Percentiles rank a stretch among this genome's conserved stretches.
Conservation (phyloP, 2,888 invertebrate species). For the Apodemia duryi region DNA sequence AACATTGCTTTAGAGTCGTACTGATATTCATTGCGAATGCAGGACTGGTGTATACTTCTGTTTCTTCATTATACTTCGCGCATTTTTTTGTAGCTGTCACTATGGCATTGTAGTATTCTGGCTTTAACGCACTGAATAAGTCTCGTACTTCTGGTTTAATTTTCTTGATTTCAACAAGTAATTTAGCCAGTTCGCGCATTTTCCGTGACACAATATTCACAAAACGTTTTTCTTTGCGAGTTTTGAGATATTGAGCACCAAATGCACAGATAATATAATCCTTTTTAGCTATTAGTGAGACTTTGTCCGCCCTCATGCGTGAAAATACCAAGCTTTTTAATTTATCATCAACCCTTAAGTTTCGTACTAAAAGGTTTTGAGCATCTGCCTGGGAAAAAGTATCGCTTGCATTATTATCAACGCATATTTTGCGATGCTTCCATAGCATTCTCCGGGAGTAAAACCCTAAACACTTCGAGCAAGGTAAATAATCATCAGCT, state of each 20-base stretch:
- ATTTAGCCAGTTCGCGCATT: conserved; percentile 16
- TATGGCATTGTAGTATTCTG: too few relatives aligned
- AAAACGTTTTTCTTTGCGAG: conserved; percentile 14
- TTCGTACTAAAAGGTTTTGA: not conserved
- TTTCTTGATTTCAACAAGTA: not conserved
- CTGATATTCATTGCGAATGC: too few relatives aligned
- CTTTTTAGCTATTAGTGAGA: conserved; percentile 13
- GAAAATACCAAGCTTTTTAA: not conserved
- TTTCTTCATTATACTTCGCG: too few relatives aligned
- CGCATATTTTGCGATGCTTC: not conserved
- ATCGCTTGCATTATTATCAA: not conserved
- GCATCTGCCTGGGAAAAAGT: not conserved
- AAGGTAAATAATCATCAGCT: not conserved
- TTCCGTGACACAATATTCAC: conserved; percentile 16
- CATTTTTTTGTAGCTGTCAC: too few relatives aligned
- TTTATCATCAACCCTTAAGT: not conserved
- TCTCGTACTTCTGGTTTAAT: not conserved
- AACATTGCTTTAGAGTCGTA: not conserved
- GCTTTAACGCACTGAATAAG: too few relatives aligned
- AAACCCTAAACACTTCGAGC: not conserved
- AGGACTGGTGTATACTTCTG: too few relatives aligned
- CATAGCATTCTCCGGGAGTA: not conserved
- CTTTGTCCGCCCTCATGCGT: not conserved
- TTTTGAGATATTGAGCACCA: conserved; percentile 25
- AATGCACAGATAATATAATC: conserved; percentile 12